Evolutionary conservation across 2,113 vertebrate genomes (phyloP), one percentile per base, ranked within the genome.

Genomic region (Ivindomyrus marchei): DNA sequence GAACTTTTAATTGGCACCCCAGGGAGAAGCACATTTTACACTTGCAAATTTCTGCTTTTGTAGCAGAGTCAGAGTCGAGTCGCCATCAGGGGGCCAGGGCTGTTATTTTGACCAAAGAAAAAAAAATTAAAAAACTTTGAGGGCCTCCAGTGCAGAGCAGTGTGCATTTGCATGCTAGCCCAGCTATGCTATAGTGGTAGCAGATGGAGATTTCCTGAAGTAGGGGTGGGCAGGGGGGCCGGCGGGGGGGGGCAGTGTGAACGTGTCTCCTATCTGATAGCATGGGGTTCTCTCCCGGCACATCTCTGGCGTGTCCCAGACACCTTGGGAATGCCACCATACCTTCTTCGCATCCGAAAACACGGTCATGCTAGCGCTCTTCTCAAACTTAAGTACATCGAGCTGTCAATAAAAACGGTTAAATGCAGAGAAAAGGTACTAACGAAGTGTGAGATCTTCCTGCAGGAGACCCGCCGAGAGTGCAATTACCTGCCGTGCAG

Each of bases 1-100:
- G 92, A 96, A 93, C 92, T 94, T 95, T 95, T 96, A 96, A 96
- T 96, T 96, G 94, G 94, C 91, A 91, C 95, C 92, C 94, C 90
- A 45, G 95, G 95, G 95, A 93, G 50, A 91, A 92, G 88, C 77
- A 56, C 88, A 90, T 92, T 92, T 91, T 92, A 91, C 91, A 91
- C 93, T 93, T 94, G 91, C 92, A 93, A 93, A 95, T 94, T 92
- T 92, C 92, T 91, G 92, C 92, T 93, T 96, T 94, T 92, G 95
- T 94, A 92, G 91, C 90, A 89, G 91, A 94, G 91, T 91, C 91
- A 91, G 94, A 91, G 93, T 92, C 87, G 89, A 90, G 93, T 80
- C 91, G 85, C 93, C 93, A 88, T 87, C 88, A 84, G 90, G 94
- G 93, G 91, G 92, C 90, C 56, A 88, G 89, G 94, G 91, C 36